Conservation (phyloP, 2,113 vertebrate genomes). For the Ctenodactylus gundi region DNA sequence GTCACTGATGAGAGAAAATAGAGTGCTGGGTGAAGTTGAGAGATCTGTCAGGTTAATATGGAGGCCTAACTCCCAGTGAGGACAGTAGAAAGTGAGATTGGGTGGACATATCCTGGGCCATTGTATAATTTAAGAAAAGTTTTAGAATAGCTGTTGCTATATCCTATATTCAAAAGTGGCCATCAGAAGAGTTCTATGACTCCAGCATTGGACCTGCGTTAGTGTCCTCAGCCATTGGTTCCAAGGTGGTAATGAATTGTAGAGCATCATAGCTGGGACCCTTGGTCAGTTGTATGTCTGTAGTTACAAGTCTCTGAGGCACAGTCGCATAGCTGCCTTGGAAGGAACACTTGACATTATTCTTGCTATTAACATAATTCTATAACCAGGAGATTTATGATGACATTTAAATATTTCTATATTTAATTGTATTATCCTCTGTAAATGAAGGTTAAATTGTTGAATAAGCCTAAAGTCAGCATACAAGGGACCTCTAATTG, state of each 20-base stretch:
- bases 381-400: not conserved
- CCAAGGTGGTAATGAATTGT: not conserved
- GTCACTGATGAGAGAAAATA: not conserved
- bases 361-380: not conserved
- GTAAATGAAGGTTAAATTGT: too few relatives aligned
- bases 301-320: not conserved
- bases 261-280: not conserved
- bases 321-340: not conserved
- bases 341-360: not conserved
- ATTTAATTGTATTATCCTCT: too few relatives aligned
- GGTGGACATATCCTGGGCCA: not conserved
- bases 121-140: not conserved
- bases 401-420: not conserved
- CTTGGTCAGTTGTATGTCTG: not conserved
- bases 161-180: not conserved
- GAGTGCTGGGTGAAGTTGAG: not conserved
- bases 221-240: not conserved
- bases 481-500: not conserved
- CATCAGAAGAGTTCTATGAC: not conserved
- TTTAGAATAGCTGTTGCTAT: not conserved
- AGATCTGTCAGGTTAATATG: not conserved
- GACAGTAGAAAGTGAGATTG: not conserved
- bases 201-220: not conserved
- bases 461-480: not conserved
- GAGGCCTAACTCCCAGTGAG: not conserved